These are phyloP conservation scores for Jordanella pulchra DNA, from an alignment of 2,797 vertebrate species.

Conservation along the genomic window DNA sequence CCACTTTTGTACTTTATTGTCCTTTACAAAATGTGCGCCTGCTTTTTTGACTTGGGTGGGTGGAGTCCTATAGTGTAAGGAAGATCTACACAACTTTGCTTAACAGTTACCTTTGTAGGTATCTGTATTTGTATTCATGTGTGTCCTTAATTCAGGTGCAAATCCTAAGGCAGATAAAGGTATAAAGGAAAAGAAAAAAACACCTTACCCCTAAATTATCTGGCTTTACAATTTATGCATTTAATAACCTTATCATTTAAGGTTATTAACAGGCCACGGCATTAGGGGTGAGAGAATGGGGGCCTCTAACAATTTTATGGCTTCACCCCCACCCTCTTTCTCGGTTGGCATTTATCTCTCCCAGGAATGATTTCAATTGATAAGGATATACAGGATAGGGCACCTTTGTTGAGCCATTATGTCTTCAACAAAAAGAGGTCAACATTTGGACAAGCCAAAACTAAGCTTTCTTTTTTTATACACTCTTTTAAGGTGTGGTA, in stretches of 20 bases:
- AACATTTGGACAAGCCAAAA: conserved; percentile 42
- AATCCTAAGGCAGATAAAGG: conserved; percentile 63
- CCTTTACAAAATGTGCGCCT: conserved; percentile 54
- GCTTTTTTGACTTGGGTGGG: conserved; percentile 63
- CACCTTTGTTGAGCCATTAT: conserved; percentile 50
- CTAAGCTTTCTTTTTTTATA: conserved; percentile 5
- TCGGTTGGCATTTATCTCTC: conserved; percentile 82
- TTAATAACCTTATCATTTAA: conserved; percentile 57
- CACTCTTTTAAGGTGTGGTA: conserved; percentile 12
- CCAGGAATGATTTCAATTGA: conserved; percentile 83
- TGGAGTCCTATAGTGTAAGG: conserved; percentile 41
- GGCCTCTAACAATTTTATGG: conserved; percentile 83
- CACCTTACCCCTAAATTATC: conserved; percentile 63
- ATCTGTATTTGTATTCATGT: conserved; percentile 13
- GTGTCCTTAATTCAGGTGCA: conserved; percentile 60
- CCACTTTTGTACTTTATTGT: conserved; percentile 58
- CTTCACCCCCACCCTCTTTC: conserved; percentile 77
- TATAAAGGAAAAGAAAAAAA: conserved; percentile 51
- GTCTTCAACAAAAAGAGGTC: conserved; percentile 50
- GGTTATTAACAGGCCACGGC: conserved; percentile 80
- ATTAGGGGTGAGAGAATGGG: conserved; percentile 78
- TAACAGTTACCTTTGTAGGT: conserved; percentile 33
- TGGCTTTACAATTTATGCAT: too few species aligned
- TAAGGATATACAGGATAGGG: conserved; percentile 76
- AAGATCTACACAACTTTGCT: conserved; percentile 45